Conservation (phyloP, 2,888 invertebrate species). For the Prenolepis imparis region DNA sequence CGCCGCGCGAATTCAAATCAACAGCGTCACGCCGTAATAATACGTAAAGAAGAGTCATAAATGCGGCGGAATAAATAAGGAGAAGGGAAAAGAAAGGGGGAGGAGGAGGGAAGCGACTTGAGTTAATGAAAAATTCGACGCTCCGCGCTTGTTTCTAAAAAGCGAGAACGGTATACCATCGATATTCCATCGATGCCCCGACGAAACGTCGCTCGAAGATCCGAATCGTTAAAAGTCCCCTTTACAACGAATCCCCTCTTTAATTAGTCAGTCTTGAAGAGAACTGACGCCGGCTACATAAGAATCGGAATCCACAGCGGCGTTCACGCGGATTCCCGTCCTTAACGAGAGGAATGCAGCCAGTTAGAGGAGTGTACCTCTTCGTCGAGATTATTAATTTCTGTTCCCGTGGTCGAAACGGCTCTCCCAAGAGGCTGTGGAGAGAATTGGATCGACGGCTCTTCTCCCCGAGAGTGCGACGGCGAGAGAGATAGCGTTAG, state of each 20-base stretch:
- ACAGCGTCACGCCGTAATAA: slow-evolving; percentile 30
- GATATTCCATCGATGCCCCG: slow-evolving; percentile 65
- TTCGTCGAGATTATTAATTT: slow-evolving; percentile 73
- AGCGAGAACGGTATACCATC: slow-evolving; percentile 53
- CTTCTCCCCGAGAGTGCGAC: slow-evolving; percentile 62
- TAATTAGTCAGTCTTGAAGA: slow-evolving; percentile 74
- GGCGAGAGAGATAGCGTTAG: slow-evolving; percentile 65
- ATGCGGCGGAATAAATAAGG: slow-evolving; percentile 19
- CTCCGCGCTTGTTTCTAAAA: slow-evolving; percentile 2
- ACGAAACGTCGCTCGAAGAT: slow-evolving; percentile 48
- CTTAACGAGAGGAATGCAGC: slow-evolving; percentile 73
- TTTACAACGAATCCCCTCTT: slow-evolving; percentile 72
- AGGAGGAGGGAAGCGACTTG: too few relatives aligned
- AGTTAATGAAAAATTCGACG: slow-evolving; percentile 39
- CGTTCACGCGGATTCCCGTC: slow-evolving; percentile 75
- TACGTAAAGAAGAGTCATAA: slow-evolving; percentile 29
- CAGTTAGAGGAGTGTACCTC: slow-evolving; percentile 69
- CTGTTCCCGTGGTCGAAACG: slow-evolving; percentile 72
- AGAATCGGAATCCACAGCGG: slow-evolving; percentile 73
- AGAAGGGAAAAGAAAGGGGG: too few relatives aligned
- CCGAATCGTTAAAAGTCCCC: slow-evolving; percentile 67
- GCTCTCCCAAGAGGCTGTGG: slow-evolving; percentile 70
- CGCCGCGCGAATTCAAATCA: slow-evolving; percentile 28
- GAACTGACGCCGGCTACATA: slow-evolving; percentile 71
- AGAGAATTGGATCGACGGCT: slow-evolving; percentile 76